Conservation (phyloP, 2,797 vertebrate genomes). For the Artibeus jamaicensis region DNA sequence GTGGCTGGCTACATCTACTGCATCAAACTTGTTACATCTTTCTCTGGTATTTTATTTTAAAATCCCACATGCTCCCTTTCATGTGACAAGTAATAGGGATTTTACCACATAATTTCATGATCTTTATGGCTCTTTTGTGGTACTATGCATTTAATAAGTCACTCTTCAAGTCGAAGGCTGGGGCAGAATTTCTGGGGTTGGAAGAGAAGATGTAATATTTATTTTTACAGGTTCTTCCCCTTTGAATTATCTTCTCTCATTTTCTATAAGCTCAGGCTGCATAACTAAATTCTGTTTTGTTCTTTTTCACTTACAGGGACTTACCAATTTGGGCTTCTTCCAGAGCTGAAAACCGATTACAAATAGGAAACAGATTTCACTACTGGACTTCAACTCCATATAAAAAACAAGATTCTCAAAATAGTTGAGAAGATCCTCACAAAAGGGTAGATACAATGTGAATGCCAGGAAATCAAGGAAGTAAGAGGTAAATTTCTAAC, state of each 20-base stretch:
- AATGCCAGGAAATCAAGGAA: not conserved
- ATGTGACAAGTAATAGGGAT: slow-evolving; percentile 42
- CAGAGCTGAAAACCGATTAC: slow-evolving; percentile 58
- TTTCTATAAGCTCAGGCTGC: slow-evolving; percentile 21
- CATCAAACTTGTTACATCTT: slow-evolving; percentile 40
- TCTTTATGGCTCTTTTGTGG: slow-evolving; percentile 57
- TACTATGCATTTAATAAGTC: slow-evolving; percentile 58
- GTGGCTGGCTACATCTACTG: not conserved
- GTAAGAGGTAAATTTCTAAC: slow-evolving; percentile 28
- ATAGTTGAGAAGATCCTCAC: slow-evolving; percentile 34
- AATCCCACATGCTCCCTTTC: slow-evolving; percentile 51
- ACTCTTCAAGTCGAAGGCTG: slow-evolving; percentile 9
- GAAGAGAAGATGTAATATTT: not conserved
- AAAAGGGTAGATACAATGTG: not conserved
- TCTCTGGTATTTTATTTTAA: slow-evolving; percentile 65
- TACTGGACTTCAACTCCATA: slow-evolving; percentile 47
- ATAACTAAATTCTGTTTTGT: slow-evolving; percentile 39
- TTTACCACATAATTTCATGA: slow-evolving; percentile 40
- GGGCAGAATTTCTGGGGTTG: not conserved
- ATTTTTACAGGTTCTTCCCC: slow-evolving; percentile 10
- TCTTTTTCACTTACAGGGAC: slow-evolving; percentile 6
- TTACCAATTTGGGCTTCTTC: slow-evolving; percentile 61
- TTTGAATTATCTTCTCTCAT: slow-evolving; percentile 21
- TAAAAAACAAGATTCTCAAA: slow-evolving; percentile 51
- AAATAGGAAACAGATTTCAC: slow-evolving; percentile 70